Evolutionary conservation across 1,140 invertebrate species (phyloP), one percentile per base, ranked within the genome.

Genomic region (Latrodectus geometricus): DNA sequence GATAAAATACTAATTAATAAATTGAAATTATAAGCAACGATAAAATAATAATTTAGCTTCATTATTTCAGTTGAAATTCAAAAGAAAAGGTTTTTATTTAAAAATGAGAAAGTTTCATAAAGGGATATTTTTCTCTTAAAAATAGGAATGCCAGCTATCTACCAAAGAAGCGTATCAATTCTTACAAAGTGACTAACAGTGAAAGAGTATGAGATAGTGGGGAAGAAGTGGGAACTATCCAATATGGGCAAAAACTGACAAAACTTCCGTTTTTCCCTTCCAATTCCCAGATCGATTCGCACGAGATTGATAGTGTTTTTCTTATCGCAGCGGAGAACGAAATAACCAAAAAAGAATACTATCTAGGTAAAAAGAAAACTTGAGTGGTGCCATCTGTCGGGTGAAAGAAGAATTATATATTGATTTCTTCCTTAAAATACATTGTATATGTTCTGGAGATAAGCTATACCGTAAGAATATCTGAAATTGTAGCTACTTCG

Each of bases 301-400:
- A 15, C 82, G 72, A 84, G 82, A 84, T 84, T 84, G 82, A 84
- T 84, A 84, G 72, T 84, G 82, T 76, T 84, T 84, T 84, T 84
- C 82, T 76, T 84, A 84, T 84, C 72, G 61, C 35, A 48, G 21
- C 14, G 8, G n/a, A 48, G 54, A 48, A 52, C 20, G 14, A 21
- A 23, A 76, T 12, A 61, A 78, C 50, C 14, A 8, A 35, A 54
- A 15, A 23, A 68, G 21, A 76, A 84, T 68, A 68, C 23, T 17
- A 4, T 61, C 11, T 21, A 70, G 68, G 49, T 21, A 9, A 9
- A 14, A 11, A 21, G 20, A 69, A 69, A 50, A 54, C n/a, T 52
- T 49, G 23, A 9, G 2, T 73, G 50, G 82, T 72, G 82, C 82
- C 82, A 84, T 84, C 82, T 84, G 21, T 69, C 15, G 82, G 20